A percentile compares a stretch with the other conserved stretches of the same genome.
Evolutionary conservation across 2,797 vertebrate genomes (phyloP).

Genomic region (Oceanodroma leucorhoa): DNA sequence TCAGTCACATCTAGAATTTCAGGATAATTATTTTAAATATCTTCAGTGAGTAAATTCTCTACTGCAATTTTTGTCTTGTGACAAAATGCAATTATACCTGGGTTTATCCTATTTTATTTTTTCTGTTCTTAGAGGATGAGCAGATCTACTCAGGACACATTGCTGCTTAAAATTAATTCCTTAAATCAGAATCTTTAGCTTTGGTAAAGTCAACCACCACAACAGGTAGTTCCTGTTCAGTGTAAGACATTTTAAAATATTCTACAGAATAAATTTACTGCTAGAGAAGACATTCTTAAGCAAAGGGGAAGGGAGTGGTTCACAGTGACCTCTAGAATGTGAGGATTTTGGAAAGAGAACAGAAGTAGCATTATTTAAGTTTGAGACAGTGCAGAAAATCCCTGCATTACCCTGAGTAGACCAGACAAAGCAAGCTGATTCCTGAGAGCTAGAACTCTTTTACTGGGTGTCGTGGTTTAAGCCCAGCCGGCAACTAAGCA

Average conservation of each 20-base stretch:
- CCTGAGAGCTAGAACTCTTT: background rate
- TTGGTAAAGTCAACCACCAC: background rate
- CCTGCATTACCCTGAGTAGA: background rate
- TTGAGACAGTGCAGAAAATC: background rate
- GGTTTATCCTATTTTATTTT: background rate
- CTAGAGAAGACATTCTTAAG: background rate
- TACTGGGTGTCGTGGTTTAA: too few relatives aligned
- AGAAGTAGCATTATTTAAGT: background rate
- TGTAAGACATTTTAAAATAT: background rate
- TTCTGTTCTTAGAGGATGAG: background rate
- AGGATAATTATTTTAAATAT: background rate
- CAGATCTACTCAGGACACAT: background rate
- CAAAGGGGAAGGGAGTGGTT: background rate
- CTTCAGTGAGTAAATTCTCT: background rate
- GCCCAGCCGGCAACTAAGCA: too few relatives aligned
- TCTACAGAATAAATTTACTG: background rate
- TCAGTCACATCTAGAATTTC: background rate
- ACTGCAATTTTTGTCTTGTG: background rate
- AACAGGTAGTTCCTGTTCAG: background rate
- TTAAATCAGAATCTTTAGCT: background rate
- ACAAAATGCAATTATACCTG: background rate
- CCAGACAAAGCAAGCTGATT: background rate
- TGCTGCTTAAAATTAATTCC: background rate
- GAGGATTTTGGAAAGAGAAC: background rate
- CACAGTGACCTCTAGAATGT: background rate